A percentile compares a stretch with the other conserved stretches of the same genome.
Conservation (phyloP, 2,113 vertebrate genomes). For the Casuarius casuarius region DNA sequence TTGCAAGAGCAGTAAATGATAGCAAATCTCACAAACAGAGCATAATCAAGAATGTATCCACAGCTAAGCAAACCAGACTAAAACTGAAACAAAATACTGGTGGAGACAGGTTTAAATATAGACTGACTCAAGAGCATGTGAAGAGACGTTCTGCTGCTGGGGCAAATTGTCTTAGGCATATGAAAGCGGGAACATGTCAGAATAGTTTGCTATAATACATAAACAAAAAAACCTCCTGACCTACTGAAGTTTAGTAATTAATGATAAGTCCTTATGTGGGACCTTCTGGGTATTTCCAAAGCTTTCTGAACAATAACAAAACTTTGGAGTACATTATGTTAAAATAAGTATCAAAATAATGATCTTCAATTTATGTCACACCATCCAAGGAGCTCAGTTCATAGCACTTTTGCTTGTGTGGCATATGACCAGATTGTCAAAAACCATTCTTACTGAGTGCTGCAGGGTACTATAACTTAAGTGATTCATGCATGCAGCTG, state of each 20-base stretch:
- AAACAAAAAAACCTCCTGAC: not conserved
- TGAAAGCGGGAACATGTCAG: slow-evolving; percentile 16
- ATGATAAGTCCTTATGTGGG: not conserved
- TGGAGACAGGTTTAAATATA: slow-evolving; percentile 58
- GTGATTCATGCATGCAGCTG: slow-evolving; percentile 70
- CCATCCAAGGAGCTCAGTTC: slow-evolving; percentile 12
- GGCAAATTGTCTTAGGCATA: slow-evolving; percentile 15
- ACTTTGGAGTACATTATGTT: not conserved
- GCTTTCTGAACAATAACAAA: not conserved
- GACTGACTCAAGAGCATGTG: slow-evolving; percentile 22
- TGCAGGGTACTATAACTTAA: slow-evolving; percentile 54
- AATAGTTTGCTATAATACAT: not conserved
- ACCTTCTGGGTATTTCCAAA: not conserved
- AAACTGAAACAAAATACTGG: slow-evolving; percentile 55
- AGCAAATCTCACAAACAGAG: not conserved
- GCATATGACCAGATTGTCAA: slow-evolving; percentile 47
- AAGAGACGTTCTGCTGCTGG: slow-evolving; percentile 28
- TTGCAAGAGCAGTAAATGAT: not conserved
- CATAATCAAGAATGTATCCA: not conserved
- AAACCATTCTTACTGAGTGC: slow-evolving; percentile 31
- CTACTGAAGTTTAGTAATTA: not conserved
- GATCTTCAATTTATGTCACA: not conserved
- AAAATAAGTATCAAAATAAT: not conserved
- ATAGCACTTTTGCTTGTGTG: slow-evolving; percentile 7
- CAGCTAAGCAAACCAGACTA: slow-evolving; percentile 13